Evolutionary conservation across 1,140 invertebrate genomes (phyloP).

Genomic region (Venustaconcha ellipsiformis): DNA sequence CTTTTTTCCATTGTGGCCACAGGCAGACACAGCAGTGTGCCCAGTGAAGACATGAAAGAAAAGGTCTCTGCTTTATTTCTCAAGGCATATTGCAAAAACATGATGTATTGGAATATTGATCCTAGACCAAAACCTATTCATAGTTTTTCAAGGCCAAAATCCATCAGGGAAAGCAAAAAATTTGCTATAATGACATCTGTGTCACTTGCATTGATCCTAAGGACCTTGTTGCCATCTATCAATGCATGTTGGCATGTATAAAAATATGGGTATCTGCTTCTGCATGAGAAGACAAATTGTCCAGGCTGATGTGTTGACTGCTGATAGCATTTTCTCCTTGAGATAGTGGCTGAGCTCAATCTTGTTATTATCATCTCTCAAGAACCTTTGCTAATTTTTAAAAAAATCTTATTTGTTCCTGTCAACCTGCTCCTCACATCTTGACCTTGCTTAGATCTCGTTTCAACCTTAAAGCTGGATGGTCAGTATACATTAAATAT

Average conservation of each 20-base stretch:
- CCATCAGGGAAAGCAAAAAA: neutral
- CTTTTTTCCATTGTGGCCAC: slow-evolving; percentile 31
- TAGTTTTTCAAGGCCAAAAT: slow-evolving; percentile 28
- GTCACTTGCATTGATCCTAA: neutral
- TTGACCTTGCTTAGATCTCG: slow-evolving; percentile 25
- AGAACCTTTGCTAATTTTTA: slow-evolving; percentile 29
- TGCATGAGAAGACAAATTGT: no score
- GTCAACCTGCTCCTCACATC: slow-evolving; percentile 42
- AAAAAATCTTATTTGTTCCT: slow-evolving; percentile 21
- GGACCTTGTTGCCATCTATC: no score
- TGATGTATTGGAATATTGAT: slow-evolving; percentile 17
- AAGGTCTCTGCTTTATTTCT: slow-evolving; percentile 36
- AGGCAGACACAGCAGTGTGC: slow-evolving; percentile 35
- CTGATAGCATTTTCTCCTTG: slow-evolving; percentile 13
- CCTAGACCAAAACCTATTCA: slow-evolving; percentile 41
- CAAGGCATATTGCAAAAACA: slow-evolving; percentile 4
- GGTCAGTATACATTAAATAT: slow-evolving; percentile 33
- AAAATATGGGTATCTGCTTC: no score
- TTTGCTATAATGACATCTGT: neutral
- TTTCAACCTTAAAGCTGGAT: slow-evolving; percentile 36
- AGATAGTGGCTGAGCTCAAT: slow-evolving; percentile 43
- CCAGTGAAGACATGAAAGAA: slow-evolving; percentile 42
- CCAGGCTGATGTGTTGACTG: slow-evolving; percentile 2
- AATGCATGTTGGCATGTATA: no score
- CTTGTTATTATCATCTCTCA: slow-evolving; percentile 39